Base-by-base conservation (phyloP, 2,888 invertebrate species). In the Hedychridium roseum region DNA sequence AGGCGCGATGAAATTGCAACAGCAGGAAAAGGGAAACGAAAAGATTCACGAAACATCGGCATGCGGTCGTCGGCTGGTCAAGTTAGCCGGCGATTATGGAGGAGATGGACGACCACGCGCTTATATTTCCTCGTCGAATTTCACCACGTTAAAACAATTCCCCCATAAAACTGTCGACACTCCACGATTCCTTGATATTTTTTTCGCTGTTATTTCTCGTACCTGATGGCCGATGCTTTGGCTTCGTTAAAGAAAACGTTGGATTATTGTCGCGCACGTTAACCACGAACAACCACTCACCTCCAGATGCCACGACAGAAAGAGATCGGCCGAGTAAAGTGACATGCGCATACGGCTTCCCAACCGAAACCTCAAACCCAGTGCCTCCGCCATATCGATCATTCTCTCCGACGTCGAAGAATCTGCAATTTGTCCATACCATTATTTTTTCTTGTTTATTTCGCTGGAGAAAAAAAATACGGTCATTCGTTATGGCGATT, bases 221-320 rank as follows among this genome's bases (percentile, higher is more conserved):
- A 70, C 66, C 68, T 69, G 66, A 46, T 31, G 46, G 32, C 37
- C 64, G 76, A 76, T 76, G 70, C 39, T 56, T 41, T 42, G 30
- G 46, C 43, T 43, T 43, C 51, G 45, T 32, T 43, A 46, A 39
- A 40, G 46, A 55, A 67, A 68, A 60, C 55, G 61, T 65, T 55
- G 70, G 76, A 76, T 76, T 71, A 69, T 54, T 44, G 49, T 60
- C 35, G 34, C 47, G 58, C 54, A 54, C 43, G 45, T 46, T 16
- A 61, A 59, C 51, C 57, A 58, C 57, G 60, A 54, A 71, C 76
- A 63, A 74, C 77, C 76, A 76, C 78, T 78, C 78, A 78, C 78
- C 78, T 78, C 71, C 66, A 75, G 74, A 72, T 72, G 74, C 78
- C 69, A 77, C 76, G 70, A 75, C 76, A 77, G 78, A 78, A 78